Percentiles rank a stretch among this genome's conserved stretches.
Evolutionary conservation across 2,888 invertebrate species (phyloP).

Genomic region (Choristoneura rosaceana): DNA sequence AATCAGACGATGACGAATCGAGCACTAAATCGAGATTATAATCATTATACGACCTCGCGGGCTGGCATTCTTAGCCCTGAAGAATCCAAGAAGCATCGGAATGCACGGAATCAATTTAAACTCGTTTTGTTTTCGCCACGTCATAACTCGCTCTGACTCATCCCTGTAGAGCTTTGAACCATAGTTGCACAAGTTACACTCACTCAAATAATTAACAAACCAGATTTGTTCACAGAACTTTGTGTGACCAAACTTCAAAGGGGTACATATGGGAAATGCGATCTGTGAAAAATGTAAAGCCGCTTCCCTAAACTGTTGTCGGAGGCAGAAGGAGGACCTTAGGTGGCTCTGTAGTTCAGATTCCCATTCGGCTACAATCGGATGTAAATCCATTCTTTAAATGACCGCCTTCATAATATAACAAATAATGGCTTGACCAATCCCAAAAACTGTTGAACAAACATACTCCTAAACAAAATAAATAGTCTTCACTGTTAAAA

Average conservation of each 20-base stretch:
- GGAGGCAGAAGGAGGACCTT: no score
- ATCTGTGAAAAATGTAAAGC: not conserved
- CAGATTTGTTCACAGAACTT: not conserved
- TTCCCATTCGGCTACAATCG: no score
- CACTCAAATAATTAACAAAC: not conserved
- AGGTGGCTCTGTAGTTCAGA: no score
- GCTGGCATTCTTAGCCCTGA: conserved; percentile 71
- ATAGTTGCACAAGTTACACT: not conserved
- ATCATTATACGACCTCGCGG: conserved; percentile 77
- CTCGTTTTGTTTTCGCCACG: conserved; percentile 84
- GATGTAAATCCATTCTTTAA: no score
- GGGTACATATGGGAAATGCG: not conserved
- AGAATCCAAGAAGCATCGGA: conserved; percentile 79
- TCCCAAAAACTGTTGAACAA: no score
- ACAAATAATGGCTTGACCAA: no score
- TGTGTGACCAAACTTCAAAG: not conserved
- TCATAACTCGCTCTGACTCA: conserved; percentile 76
- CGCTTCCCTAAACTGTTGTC: no score
- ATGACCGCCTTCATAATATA: no score
- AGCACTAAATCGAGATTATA: conserved; percentile 81
- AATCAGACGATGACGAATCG: conserved; percentile 84
- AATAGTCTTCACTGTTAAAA: no score
- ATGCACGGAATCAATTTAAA: conserved; percentile 81
- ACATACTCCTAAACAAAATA: no score
- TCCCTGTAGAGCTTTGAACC: conserved; percentile 47